Evolutionary conservation across 2,113 vertebrate species (phyloP).

Genomic region (Aramus guarauna): DNA sequence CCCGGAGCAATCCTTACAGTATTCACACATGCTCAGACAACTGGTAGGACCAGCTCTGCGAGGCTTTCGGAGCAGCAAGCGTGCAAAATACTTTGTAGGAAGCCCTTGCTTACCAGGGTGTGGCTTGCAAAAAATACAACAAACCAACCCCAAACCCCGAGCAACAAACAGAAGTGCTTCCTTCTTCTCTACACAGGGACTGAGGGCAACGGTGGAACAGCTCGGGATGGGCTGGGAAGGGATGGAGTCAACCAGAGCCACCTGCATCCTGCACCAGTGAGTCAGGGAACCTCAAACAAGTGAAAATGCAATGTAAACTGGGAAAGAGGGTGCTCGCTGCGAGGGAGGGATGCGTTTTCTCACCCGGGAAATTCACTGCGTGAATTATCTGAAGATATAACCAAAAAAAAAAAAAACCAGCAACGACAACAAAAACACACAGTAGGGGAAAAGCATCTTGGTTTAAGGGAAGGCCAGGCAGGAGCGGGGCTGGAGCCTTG

Average conservation of each 20-base stretch:
- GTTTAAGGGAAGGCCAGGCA: background rate
- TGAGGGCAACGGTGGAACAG: background rate
- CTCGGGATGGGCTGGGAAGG: background rate
- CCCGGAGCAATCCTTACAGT: background rate
- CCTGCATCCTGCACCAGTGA: background rate
- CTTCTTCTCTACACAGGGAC: background rate
- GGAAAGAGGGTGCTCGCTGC: accelerated
- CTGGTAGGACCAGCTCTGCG: slow-evolving; percentile 33
- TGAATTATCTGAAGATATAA: background rate
- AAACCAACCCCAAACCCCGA: background rate
- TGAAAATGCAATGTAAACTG: background rate
- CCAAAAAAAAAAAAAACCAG: background rate
- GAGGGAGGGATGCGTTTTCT: background rate
- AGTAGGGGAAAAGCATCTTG: background rate
- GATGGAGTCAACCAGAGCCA: background rate
- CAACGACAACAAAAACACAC: background rate
- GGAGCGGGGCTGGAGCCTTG: background rate
- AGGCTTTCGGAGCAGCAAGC: background rate
- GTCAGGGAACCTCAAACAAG: background rate
- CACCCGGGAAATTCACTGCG: background rate
- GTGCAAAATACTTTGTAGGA: background rate
- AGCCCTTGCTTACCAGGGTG: background rate
- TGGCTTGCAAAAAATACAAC: background rate
- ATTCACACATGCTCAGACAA: background rate
- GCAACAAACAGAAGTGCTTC: background rate